A percentile compares a stretch with the other conserved stretches of the same genome.
These are phyloP conservation scores for Griposia aprilina DNA, from an alignment of 2,888 invertebrate species.

Conservation along the genomic window DNA sequence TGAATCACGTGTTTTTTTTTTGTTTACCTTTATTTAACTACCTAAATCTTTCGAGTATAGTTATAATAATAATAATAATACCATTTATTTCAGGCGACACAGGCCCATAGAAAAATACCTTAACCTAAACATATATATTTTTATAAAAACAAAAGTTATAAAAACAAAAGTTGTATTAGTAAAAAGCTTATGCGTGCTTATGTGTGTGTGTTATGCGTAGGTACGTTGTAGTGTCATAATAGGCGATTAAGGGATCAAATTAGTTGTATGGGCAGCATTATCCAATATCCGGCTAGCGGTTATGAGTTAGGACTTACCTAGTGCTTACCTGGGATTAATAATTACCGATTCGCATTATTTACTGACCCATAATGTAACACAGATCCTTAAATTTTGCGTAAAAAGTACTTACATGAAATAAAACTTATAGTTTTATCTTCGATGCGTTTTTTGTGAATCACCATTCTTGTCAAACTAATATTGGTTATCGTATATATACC, in stretches of 20 bases:
- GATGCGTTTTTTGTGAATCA: neutral
- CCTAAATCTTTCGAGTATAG: too few relatives aligned
- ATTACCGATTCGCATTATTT: neutral
- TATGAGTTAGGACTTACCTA: slow-evolving; percentile 20
- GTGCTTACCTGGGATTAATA: slow-evolving; percentile 20
- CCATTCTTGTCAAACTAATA: neutral
- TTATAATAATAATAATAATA: too few relatives aligned
- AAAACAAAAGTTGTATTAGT: too few relatives aligned
- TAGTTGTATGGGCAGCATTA: slow-evolving; percentile 11
- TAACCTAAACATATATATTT: too few relatives aligned
- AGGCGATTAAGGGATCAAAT: slow-evolving; percentile 22
- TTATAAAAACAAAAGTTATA: too few relatives aligned
- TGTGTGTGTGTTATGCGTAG: neutral
- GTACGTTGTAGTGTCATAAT: neutral
- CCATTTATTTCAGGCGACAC: too few relatives aligned
- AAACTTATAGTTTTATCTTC: neutral
- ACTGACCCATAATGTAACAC: neutral
- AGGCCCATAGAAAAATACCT: too few relatives aligned
- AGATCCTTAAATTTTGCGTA: neutral
- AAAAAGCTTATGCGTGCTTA: too few relatives aligned
- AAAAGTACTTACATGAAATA: neutral
- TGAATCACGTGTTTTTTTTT: too few relatives aligned
- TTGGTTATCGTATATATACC: neutral
- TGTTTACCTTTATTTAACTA: too few relatives aligned
- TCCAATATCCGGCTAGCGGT: slow-evolving; percentile 7